Evolutionary conservation across 2,113 vertebrate genomes (phyloP).

Genomic region (Nothobranchius furzeri): DNA sequence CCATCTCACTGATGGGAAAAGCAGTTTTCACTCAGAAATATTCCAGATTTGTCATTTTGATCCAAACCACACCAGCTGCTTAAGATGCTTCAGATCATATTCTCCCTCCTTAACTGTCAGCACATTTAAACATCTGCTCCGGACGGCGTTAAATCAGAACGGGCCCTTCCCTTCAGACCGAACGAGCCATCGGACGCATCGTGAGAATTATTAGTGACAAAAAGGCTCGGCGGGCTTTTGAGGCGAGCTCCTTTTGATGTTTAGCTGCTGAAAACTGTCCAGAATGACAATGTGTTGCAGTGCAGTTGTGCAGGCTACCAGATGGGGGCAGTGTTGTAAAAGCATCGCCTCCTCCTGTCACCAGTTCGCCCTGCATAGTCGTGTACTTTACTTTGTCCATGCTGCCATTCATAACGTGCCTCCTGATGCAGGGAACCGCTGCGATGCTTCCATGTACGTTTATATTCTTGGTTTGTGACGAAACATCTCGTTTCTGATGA

Average conservation of each 20-base stretch:
- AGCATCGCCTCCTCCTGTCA: slow-evolving; percentile 40
- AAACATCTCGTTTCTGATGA: slow-evolving; percentile 1
- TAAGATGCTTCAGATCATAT: slow-evolving; percentile 43
- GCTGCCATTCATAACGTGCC: slow-evolving; percentile 39
- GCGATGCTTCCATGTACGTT: slow-evolving; percentile 15
- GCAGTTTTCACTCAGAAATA: too few relatives aligned
- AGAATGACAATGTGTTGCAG: slow-evolving; percentile 32
- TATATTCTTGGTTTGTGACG: slow-evolving; percentile 35
- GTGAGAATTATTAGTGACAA: slow-evolving; percentile 51
- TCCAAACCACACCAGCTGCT: slow-evolving; percentile 15
- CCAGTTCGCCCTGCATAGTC: slow-evolving; percentile 41
- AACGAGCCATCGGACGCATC: slow-evolving; percentile 25
- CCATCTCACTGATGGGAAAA: background rate
- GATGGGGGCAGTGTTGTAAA: slow-evolving; percentile 72
- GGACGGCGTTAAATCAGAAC: slow-evolving; percentile 48
- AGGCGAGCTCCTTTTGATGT: slow-evolving; percentile 54
- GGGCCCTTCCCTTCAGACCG: slow-evolving; percentile 40
- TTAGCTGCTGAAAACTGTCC: slow-evolving; percentile 41
- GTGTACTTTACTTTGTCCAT: slow-evolving; percentile 67
- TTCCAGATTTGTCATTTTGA: background rate
- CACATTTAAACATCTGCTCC: slow-evolving; percentile 34
- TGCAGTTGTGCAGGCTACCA: slow-evolving; percentile 41
- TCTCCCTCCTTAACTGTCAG: slow-evolving; percentile 8
- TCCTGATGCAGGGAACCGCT: slow-evolving; percentile 29
- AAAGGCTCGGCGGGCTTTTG: slow-evolving; percentile 48